Conservation (phyloP, 2,113 vertebrate species). For the Meleagris gallopavo region DNA sequence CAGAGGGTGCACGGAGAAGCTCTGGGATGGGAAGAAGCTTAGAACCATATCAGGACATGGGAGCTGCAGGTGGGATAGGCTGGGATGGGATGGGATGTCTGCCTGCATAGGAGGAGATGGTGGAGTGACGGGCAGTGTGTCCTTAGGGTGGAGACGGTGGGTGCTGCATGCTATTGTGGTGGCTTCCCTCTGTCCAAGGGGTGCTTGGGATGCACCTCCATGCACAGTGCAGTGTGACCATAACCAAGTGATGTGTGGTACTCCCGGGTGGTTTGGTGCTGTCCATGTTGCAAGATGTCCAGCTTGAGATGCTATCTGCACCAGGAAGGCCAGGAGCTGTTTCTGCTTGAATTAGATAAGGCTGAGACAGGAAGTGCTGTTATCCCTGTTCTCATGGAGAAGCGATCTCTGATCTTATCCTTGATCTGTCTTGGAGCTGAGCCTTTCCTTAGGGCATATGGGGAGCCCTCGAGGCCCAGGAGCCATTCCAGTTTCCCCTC, state of each 20-base stretch:
- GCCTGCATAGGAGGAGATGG: neutral
- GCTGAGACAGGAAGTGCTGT: neutral
- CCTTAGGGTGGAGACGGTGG: neutral
- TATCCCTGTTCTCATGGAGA: neutral
- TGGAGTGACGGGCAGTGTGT: neutral
- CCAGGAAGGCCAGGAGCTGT: neutral
- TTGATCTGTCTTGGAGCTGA: neutral
- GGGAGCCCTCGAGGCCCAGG: neutral
- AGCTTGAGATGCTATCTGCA: neutral
- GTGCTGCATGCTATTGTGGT: fast-evolving
- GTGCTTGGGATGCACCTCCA: fast-evolving
- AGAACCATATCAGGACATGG: fast-evolving
- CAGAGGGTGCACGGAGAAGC: neutral
- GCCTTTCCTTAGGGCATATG: neutral
- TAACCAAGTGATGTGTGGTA: neutral
- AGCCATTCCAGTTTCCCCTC: neutral
- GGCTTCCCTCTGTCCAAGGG: fast-evolving
- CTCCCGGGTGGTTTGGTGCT: fast-evolving
- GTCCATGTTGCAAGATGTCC: neutral
- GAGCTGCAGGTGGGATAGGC: neutral
- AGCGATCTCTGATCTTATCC: neutral
- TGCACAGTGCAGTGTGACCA: fast-evolving
- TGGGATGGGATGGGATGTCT: fast-evolving
- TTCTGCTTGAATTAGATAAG: constrained; percentile 5
- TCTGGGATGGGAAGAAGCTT: neutral